phyloP scores from a whole-genome alignment of 2,888 invertebrate genomes.

The Hyppa rectilinea region DNA sequence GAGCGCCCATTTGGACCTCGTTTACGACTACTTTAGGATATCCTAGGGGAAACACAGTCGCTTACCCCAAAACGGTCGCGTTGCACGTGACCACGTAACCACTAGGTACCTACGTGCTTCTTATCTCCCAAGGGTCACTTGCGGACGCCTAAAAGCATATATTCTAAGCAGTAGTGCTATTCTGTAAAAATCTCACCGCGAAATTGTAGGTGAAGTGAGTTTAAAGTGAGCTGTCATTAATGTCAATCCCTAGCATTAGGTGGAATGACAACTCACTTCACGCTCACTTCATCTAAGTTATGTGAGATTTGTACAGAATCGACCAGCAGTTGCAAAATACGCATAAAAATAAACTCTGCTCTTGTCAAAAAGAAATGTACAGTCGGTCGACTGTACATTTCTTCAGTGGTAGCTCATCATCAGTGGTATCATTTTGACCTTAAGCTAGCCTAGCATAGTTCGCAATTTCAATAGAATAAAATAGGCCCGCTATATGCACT shows the following conservation, averaged over 20 bases:
- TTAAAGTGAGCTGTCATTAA: too few species aligned
- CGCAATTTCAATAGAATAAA: not conserved
- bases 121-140: not conserved
- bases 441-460: not conserved
- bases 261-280: too few species aligned
- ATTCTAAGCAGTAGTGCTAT: too few species aligned
- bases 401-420: too few species aligned
- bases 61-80: not conserved
- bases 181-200: too few species aligned
- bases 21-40: conserved; percentile 1
- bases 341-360: not conserved
- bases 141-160: not conserved
- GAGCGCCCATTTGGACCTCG: conserved; percentile 1
- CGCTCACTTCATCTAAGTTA: too few species aligned
- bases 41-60: conserved; percentile 7
- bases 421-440: not conserved
- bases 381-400: too few species aligned
- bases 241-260: too few species aligned
- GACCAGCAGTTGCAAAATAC: not conserved
- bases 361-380: not conserved
- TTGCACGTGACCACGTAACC: conserved; percentile 1
- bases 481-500: not conserved
- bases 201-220: too few species aligned
- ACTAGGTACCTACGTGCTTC: not conserved
- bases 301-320: too few species aligned